Conservation (phyloP, 64 coral and sea anemone species). For the Stylophora pistillata region DNA sequence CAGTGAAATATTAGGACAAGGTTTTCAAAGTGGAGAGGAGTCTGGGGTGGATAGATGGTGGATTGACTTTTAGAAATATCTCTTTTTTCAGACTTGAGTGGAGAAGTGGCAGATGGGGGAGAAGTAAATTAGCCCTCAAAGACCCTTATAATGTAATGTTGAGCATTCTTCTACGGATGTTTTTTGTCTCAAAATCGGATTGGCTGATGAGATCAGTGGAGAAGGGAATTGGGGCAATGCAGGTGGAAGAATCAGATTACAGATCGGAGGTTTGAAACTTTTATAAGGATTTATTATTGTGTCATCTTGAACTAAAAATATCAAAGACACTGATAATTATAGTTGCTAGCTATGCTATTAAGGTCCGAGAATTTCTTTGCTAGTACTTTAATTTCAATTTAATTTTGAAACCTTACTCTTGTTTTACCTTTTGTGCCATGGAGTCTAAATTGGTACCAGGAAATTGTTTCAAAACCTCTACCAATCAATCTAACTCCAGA, state of each 20-base stretch:
- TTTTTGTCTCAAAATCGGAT: slow-evolving; percentile 46
- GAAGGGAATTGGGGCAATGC: slow-evolving; percentile 16
- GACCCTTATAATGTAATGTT: slow-evolving; percentile 38
- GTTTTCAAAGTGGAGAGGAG: neutral
- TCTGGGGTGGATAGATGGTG: neutral
- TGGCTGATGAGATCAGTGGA: slow-evolving; percentile 36
- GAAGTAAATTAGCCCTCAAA: slow-evolving; percentile 23
- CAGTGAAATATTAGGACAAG: too few species aligned
- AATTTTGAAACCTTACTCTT: too few species aligned
- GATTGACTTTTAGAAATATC: neutral
- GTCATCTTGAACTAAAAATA: too few species aligned
- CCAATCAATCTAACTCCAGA: too few species aligned
- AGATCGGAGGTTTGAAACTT: slow-evolving; percentile 11
- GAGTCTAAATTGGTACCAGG: too few species aligned
- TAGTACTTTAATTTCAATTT: too few species aligned
- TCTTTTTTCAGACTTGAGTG: slow-evolving; percentile 54
- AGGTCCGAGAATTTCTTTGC: too few species aligned
- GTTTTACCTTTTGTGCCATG: too few species aligned
- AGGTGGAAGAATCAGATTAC: slow-evolving; percentile 8
- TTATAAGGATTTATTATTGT: neutral
- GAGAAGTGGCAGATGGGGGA: slow-evolving; percentile 47
- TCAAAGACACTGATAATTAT: too few species aligned
- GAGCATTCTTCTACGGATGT: slow-evolving; percentile 25
- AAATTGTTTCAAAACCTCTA: too few species aligned
- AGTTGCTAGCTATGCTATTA: too few species aligned